phyloP scores from a whole-genome alignment of 2,888 invertebrate genomes.

The Pandemis cinnamomeana region DNA sequence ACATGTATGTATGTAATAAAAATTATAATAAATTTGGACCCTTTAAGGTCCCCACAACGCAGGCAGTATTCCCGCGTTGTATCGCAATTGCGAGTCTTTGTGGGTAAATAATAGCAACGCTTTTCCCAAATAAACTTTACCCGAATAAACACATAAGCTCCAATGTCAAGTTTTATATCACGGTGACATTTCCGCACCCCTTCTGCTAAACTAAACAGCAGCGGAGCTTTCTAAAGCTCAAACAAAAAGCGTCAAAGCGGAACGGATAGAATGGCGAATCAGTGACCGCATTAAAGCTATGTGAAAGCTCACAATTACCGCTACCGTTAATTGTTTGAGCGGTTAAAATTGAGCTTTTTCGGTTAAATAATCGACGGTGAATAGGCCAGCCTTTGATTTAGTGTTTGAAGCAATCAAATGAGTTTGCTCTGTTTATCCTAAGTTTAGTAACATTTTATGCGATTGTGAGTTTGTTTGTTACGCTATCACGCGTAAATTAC shows the following conservation, averaged over 20 bases:
- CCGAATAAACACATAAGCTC: background rate
- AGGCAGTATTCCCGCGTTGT: too few species aligned
- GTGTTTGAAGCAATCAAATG: too few species aligned
- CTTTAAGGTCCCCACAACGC: too few species aligned
- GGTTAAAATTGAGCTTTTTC: conserved; percentile 5
- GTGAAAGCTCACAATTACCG: conserved; percentile 12
- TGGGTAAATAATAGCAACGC: too few species aligned
- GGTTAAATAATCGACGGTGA: background rate
- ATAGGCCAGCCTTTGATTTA: background rate
- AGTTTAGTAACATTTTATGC: too few species aligned
- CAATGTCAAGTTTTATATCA: background rate
- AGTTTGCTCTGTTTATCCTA: too few species aligned
- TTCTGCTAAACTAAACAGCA: conserved; percentile 11
- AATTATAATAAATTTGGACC: too few species aligned
- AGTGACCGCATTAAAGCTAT: background rate
- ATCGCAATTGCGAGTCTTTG: too few species aligned
- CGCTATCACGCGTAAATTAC: too few species aligned
- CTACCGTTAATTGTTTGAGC: conserved; percentile 11
- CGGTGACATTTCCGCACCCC: conserved; percentile 10
- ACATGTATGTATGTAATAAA: too few species aligned
- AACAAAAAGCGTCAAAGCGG: conserved; percentile 20
- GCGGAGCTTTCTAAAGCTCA: background rate
- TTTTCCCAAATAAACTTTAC: background rate
- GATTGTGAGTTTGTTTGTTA: too few species aligned
- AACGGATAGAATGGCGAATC: conserved; percentile 21